Evolutionary conservation across 2,888 invertebrate species (phyloP), one percentile per base, ranked within the genome.

Genomic region (Hemistola chrysoprasaria): DNA sequence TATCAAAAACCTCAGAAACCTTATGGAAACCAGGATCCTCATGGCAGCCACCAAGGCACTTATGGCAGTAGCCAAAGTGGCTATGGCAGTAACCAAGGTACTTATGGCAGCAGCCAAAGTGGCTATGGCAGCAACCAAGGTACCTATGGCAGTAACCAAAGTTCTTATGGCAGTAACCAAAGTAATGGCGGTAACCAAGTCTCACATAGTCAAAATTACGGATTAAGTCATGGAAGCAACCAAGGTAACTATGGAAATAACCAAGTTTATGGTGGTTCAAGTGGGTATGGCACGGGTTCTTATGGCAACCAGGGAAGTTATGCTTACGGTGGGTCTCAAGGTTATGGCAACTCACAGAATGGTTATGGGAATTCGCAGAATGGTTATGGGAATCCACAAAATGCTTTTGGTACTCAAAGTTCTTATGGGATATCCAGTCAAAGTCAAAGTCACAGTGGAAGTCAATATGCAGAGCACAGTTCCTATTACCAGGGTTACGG

Each of bases 1-100:
- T 45, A 53, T 20, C 36, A 46, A n/a, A 48, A 43, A 25, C 53
- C 53, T 21, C 26, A 48, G 1, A 50, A 48, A 37, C 53, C 53
- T 7, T 43, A 47, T 11, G 49, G 50, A 27, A 44, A 50, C 4
- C 16, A 16, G 16, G 16, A 16, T 30, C 59, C 62, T 22, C 31
- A 35, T 34, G 39, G 35, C 32, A 28, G 22, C 3, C 44, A 42
- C 3, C 48, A 49, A 2, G 24, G 21, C 21, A 9, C 24, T 27
- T 34, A 37, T 26, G 33, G 29, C 4, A 26, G 28, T 6, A 27
- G 27, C 26, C 32, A 28, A 32, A 30, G 11, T 6, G 10, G 26
- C 27, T 33, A 37, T 9, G 42, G 42, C 5, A 9, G 33, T 8
- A 30, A 22, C 11, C 34, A 40, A 11, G 28, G n/a, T 16, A 7